Evolutionary conservation across 1,140 invertebrate genomes (phyloP), one percentile per base, ranked within the genome.

Genomic region (Lepidurus packardi): DNA sequence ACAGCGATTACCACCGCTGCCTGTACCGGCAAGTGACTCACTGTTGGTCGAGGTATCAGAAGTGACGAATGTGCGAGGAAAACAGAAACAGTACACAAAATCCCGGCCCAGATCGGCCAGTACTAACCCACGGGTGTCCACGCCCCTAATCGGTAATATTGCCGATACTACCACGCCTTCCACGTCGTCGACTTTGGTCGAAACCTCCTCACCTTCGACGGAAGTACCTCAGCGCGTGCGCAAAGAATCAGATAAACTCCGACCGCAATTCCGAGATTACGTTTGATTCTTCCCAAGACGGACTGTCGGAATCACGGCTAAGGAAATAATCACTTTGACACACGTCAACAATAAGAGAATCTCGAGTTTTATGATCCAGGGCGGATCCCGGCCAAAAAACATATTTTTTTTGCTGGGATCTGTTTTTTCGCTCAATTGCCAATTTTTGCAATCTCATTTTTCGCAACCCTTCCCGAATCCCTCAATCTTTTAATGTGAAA

Each of bases 1-100:
- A 16, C 43, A 73, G 53, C 53, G 73, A 34, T 44, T 78, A 65
- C 65, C 77, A 65, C 77, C 77, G 10, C 16, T 47, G 45, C 45
- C 45, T 10, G 45, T 65, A 65, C 53, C 53, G 21, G 16, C 53
- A 13, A 11, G 53, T 65, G 53, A 65, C 21, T 21, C 53, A 65
- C 16, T 16, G 3, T n/a, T 21, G 21, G 53, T 13, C 53, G 53
- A 65, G 21, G 16, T 0, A 21, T 7, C 53, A 13, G 21, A 21
- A 13, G 53, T n/a, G 53, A n/a, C 53, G 21, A 65, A 21, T 65
- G 21, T 21, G 53, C 53, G 53, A n/a, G 53, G 53, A 21, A 65
- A 65, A 16, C 53, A 65, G 13, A 65, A 65, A 65, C 9, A n/a
- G 7, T 65, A 65, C 21, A 65, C 53, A 13, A 65, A 65, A 16